Evolutionary conservation across 2,888 invertebrate genomes (phyloP).

Genomic region (Lamellibrachia columna): DNA sequence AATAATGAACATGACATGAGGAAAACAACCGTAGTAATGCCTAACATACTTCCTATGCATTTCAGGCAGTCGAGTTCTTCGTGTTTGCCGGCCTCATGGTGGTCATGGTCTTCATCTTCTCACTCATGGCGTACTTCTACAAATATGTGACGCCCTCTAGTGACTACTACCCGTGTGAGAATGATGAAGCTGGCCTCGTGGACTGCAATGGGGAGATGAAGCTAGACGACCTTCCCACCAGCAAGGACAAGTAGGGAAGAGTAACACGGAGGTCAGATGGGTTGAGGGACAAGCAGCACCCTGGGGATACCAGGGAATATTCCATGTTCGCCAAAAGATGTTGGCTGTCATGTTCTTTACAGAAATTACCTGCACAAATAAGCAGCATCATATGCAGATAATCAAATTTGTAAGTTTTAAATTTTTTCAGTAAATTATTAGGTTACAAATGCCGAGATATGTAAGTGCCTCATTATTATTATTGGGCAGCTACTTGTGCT

Average conservation of each 20-base stretch:
- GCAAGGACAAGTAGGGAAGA: background rate
- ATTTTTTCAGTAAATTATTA: too few species aligned
- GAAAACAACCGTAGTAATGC: too few species aligned
- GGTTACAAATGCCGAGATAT: too few species aligned
- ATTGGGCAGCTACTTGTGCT: too few species aligned
- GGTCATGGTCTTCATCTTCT: constrained; percentile 83
- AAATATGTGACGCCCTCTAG: constrained; percentile 62
- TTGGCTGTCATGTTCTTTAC: too few species aligned
- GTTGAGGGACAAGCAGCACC: background rate
- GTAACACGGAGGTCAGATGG: background rate
- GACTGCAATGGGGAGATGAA: background rate
- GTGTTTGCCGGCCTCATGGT: constrained; percentile 88
- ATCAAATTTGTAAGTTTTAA: too few species aligned
- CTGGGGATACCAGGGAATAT: background rate
- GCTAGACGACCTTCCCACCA: background rate
- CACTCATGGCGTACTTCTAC: constrained; percentile 82
- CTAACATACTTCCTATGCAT: constrained; percentile 48
- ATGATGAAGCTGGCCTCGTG: background rate
- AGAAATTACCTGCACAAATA: too few species aligned
- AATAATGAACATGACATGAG: too few species aligned
- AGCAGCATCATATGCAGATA: too few species aligned
- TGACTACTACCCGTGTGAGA: constrained; percentile 23
- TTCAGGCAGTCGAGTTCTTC: constrained; percentile 86
- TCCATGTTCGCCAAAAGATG: too few species aligned
- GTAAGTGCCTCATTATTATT: too few species aligned